Percentiles rank a stretch among this genome's conserved stretches.
These are phyloP conservation scores for Neolamprologus longior DNA, from an alignment of 2,113 vertebrate genomes.

Conservation along the genomic window DNA sequence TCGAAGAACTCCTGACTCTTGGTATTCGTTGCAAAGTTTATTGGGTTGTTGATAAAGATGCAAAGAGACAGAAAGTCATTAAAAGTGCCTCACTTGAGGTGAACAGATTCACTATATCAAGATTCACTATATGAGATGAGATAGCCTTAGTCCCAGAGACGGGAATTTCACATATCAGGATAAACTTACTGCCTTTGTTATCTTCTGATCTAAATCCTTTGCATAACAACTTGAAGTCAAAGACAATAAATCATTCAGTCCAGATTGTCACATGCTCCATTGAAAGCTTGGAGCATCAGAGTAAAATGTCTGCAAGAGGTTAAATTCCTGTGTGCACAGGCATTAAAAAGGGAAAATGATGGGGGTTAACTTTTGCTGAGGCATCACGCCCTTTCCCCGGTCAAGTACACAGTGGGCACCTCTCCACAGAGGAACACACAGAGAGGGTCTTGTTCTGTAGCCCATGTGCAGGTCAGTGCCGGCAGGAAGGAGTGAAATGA, in stretches of 20 bases:
- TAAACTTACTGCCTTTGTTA: not conserved
- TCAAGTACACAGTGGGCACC: slow-evolving; percentile 46
- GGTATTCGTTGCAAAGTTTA: not conserved
- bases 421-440: slow-evolving; percentile 41
- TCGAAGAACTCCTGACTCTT: not conserved
- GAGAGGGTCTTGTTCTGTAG: slow-evolving; percentile 59
- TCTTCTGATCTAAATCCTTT: not conserved
- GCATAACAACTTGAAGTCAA: not conserved
- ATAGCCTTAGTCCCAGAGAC: not conserved
- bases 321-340: slow-evolving; percentile 23
- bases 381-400: slow-evolving; percentile 10
- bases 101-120: not conserved
- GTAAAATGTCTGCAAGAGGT: not conserved
- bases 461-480: slow-evolving; percentile 25
- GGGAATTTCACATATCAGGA: not conserved
- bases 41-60: not conserved
- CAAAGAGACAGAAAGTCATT: not conserved
- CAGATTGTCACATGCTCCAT: not conserved
- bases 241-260: not conserved
- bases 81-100: not conserved
- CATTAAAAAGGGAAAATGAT: slow-evolving; percentile 36
- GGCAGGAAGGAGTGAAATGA: slow-evolving; percentile 58
- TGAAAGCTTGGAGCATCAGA: not conserved
- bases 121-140: not conserved
- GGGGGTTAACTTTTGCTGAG: slow-evolving; percentile 40